Evolutionary conservation across 2,113 vertebrate species (phyloP).

Genomic region (Trochalopteron elliotii): DNA sequence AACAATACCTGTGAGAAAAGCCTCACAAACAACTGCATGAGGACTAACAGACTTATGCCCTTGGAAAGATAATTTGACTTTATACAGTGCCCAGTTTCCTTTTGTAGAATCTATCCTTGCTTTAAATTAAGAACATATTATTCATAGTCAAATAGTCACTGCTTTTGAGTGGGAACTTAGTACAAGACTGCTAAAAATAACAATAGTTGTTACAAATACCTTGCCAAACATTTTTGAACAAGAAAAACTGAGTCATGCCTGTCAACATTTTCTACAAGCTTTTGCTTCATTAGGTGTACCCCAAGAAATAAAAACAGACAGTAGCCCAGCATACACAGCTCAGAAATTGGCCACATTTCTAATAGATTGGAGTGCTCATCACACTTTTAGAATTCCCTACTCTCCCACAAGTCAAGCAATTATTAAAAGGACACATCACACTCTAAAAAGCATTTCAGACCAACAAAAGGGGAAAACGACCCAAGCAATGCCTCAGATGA

Average conservation of each 20-base stretch:
- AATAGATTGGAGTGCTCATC: background rate
- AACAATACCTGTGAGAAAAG: no score
- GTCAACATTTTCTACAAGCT: background rate
- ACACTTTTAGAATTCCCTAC: no score
- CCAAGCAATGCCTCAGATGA: background rate
- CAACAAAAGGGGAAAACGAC: background rate
- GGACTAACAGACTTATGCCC: no score
- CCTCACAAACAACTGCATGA: no score
- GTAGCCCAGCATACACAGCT: background rate
- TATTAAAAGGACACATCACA: no score
- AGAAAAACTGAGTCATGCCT: background rate
- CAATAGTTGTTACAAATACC: background rate
- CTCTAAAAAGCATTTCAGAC: background rate
- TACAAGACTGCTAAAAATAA: background rate
- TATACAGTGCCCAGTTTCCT: no score
- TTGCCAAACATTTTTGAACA: background rate
- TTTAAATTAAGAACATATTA: no score
- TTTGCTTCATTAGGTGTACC: background rate
- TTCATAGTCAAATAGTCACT: no score
- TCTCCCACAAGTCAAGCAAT: no score
- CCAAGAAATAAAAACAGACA: background rate
- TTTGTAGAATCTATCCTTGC: no score
- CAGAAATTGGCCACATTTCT: background rate
- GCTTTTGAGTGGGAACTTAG: no score
- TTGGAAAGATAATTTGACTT: no score